Percentiles rank a stretch among this genome's conserved stretches.
These are phyloP conservation scores for Didymodactylos carnosus DNA, from an alignment of 2,888 invertebrate genomes.

Conservation along the genomic window DNA sequence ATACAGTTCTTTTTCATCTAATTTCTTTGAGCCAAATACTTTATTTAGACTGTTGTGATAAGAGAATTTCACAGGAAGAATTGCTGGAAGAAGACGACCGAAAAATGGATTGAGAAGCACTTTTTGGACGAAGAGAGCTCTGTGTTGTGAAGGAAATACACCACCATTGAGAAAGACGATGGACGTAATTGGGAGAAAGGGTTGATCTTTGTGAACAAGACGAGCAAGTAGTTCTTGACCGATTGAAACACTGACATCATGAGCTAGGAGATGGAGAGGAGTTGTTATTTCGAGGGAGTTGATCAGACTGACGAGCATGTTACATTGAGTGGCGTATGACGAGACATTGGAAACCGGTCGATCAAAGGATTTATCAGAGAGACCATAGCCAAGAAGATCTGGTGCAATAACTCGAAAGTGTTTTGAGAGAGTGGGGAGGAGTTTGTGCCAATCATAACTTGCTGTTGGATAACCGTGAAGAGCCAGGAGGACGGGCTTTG, in stretches of 20 bases:
- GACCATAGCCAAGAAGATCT: constrained; percentile 31
- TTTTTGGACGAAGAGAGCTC: constrained; percentile 18
- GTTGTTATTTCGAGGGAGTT: constrained; percentile 18
- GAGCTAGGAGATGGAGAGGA: constrained; percentile 26
- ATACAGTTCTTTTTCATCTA: constrained; percentile 20
- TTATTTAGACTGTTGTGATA: constrained; percentile 19
- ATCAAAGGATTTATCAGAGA: constrained; percentile 33
- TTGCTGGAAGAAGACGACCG: background rate
- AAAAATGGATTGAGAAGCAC: constrained; percentile 14
- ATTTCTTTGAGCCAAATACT: constrained; percentile 25
- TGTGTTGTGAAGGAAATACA: constrained; percentile 19
- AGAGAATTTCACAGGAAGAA: background rate
- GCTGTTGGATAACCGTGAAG: constrained; percentile 32
- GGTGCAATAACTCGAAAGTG: constrained; percentile 21
- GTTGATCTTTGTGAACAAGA: background rate
- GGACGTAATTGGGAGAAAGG: constrained; percentile 11
- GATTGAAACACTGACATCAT: constrained; percentile 34
- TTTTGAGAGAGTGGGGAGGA: constrained; percentile 11
- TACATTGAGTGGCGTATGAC: constrained; percentile 28
- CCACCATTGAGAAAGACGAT: constrained; percentile 24
- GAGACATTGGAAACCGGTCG: constrained; percentile 29
- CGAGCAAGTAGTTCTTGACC: constrained; percentile 26
- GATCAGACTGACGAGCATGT: constrained; percentile 24
- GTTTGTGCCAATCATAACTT: constrained; percentile 28
- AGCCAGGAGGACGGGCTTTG: constrained; percentile 17